Base-by-base conservation (phyloP, 2,113 vertebrate genomes). In the Catharus fuscescens region DNA sequence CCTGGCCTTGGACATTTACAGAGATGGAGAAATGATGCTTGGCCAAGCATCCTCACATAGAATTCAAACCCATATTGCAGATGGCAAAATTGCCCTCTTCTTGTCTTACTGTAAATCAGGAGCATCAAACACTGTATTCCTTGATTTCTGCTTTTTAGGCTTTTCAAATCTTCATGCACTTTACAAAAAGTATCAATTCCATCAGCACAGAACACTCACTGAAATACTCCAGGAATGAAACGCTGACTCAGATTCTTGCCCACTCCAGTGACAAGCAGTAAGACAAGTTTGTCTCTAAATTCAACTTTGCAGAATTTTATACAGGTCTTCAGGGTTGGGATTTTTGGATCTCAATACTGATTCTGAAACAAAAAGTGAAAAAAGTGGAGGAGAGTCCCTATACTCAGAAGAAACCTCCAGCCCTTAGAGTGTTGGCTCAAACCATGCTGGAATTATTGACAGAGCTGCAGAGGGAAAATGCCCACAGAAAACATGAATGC, bases 141-240 rank as follows among this genome's bases (percentile, higher is more conserved):
- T 60, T 38, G 26, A 6, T 69, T 97, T 97, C 59, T 97, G n/a
- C 45, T 72, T 61, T 96, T 77, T 34, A 74, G 18, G 59, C 21
- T 93, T 83, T 60, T 84, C 50, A 90, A 31, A 74, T 48, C 48
- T 57, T 61, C 25, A 4, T 14, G 45, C 14, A n/a, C 15, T 92
- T 91, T 26, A 25, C n/a, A 79, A 52, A 62, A 89, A 95, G 79
- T 65, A 62, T 3, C 25, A 77, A 28, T 71, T 89, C 12, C 24
- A 2, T 85, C 89, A 73, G 81, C 40, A 72, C 6, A 81, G 86
- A 95, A 50, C 87, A 89, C 36, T 96, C 91, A 73, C 10, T 67
- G 57, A 77, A 59, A 90, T 42, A 59, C 57, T 86, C 42, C 85
- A 82, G 52, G 66, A 88, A 66, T 40, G 57, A 93, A 92, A 95